Evolutionary conservation across 92 coral and sea anemone genomes (phyloP), one percentile per base, ranked within the genome.

Genomic region (Epizoanthus illoricatus): DNA sequence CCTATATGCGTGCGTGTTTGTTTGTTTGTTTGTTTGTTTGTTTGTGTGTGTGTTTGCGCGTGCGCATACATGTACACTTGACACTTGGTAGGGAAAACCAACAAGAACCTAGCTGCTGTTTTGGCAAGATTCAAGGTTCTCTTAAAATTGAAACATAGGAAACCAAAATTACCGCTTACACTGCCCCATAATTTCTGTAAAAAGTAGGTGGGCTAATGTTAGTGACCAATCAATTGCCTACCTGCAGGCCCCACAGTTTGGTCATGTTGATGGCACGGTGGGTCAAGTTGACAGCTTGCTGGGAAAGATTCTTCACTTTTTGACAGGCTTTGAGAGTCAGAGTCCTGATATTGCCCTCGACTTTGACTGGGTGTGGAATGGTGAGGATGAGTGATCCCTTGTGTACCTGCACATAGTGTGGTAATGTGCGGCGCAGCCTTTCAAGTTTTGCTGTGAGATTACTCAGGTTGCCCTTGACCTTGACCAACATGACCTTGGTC

Each of bases 281-380:
- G 60, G 97, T 86, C 79, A 91, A 74, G 75, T 91, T 93, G 54
- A 45, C 47, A 21, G 76, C 91, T 52, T 69, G 79, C 47, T 47
- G 74, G 13, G 90, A 76, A 10, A 93, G 70, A 47, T 65, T 87
- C 81, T 81, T 86, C 18, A 90, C 92, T 63, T 73, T 90, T 62
- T 86, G 85, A 13, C 85, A 86, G 4, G 90, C 90, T 33, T 76
- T 87, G 58, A 74, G 62, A 45, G 90, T 76, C 43, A 94, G 60
- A 45, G 89, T 66, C 63, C 49, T 84, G 69, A 91, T 87, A 60
- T 83, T 88, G 8, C 89, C 90, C 40, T 54, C 78, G 28, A 92
- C 75, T 16, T 84, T 73, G 58, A 80, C 74, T 8, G 90, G 90
- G 73, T 92, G 97, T 41, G 97, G 97, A 49, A 93, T 87, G 23